Conservation (phyloP, 2,888 invertebrate species). For the Sesamia inferens region DNA sequence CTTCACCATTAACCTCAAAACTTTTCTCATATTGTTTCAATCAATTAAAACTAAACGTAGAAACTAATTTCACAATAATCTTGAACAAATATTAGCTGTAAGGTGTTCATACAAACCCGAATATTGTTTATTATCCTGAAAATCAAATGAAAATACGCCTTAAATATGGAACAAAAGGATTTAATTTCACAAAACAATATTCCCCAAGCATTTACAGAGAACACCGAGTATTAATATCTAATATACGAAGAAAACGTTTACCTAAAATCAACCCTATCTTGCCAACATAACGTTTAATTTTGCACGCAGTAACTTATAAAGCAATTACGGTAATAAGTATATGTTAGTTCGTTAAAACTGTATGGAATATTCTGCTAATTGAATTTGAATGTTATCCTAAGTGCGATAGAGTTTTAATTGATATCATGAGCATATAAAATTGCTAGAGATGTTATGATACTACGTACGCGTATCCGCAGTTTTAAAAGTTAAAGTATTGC, state of each 20-base stretch:
- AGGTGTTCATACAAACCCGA: constrained; percentile 5
- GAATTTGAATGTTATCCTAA: constrained; percentile 31
- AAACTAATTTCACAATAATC: neutral
- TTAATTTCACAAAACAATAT: constrained; percentile 3
- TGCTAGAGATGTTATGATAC: constrained; percentile 33
- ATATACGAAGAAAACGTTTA: constrained; percentile 1
- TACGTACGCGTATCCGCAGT: constrained; percentile 12
- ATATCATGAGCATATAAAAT: constrained; percentile 4
- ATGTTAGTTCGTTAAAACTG: constrained; percentile 43
- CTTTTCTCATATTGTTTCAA: neutral
- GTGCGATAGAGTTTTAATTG: constrained; percentile 6
- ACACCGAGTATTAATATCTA: constrained; percentile 14
- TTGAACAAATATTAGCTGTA: constrained; percentile 11
- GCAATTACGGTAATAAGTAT: constrained; percentile 48
- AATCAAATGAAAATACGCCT: neutral
- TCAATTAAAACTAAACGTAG: neutral
- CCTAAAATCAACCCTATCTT: constrained; percentile 2
- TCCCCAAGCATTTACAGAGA: constrained; percentile 5
- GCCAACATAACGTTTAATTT: constrained; percentile 7
- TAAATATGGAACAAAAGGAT: neutral
- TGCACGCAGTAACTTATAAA: neutral
- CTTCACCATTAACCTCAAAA: neutral
- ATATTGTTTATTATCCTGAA: neutral
- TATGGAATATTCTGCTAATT: constrained; percentile 15
- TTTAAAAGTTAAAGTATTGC: neutral